Conservation (phyloP, 2,888 invertebrate species). For the Ptilodon capucinus region DNA sequence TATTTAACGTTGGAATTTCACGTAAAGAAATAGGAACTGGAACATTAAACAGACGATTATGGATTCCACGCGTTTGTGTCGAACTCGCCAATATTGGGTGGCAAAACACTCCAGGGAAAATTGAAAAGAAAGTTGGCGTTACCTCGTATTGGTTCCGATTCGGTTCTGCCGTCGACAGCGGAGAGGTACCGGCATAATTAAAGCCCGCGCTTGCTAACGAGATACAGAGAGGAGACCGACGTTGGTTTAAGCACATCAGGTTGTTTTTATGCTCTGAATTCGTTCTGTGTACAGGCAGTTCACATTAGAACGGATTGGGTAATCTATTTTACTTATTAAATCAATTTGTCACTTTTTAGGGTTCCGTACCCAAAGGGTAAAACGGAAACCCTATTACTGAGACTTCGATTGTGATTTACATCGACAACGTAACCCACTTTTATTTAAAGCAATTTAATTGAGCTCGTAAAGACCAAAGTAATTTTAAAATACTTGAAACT, state of each 20-base stretch:
- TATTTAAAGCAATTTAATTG: no score
- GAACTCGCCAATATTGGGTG: constrained; percentile 3
- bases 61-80: background rate
- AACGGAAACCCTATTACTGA: no score
- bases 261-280: constrained; percentile 6
- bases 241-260: background rate
- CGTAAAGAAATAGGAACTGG: constrained; percentile 14
- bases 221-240: constrained; percentile 3
- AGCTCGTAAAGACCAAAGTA: no score
- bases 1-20: constrained; percentile 20
- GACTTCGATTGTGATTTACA: no score
- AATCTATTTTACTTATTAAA: no score
- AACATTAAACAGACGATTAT: constrained; percentile 14
- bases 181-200: constrained; percentile 21
- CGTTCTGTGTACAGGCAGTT: background rate
- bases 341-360: no score
- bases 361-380: no score
- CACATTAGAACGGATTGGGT: no score
- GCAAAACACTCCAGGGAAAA: background rate
- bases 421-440: no score
- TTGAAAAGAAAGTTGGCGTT: background rate
- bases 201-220: constrained; percentile 11
- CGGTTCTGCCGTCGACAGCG: constrained; percentile 1
- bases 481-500: no score
- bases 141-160: constrained; percentile 4